phyloP scores from a whole-genome alignment of 23 tunicate genomes.

The Trididemnum nubilum region DNA sequence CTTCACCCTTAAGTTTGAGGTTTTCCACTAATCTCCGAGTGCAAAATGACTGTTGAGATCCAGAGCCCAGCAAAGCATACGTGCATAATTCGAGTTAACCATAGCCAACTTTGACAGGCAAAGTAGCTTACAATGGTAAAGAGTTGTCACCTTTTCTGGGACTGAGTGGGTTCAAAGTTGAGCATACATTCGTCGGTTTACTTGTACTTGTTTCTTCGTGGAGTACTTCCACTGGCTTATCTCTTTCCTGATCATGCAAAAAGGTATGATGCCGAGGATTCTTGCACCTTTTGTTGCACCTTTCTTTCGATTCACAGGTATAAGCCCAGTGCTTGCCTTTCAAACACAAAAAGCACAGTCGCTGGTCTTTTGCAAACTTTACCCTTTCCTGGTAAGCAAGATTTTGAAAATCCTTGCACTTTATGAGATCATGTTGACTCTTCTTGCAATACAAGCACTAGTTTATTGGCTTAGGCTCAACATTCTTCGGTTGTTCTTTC shows the following conservation, averaged over 20 bases:
- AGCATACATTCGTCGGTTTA: not conserved
- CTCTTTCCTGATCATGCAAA: not conserved
- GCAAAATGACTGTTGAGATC: slow-evolving; percentile 14
- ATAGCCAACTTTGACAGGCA: not conserved
- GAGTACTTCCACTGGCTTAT: not conserved
- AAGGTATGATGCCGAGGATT: slow-evolving; percentile 4
- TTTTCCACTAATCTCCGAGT: not conserved
- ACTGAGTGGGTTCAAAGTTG: not conserved
- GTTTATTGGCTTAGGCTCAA: no score
- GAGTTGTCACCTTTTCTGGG: not conserved
- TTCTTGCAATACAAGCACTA: no score
- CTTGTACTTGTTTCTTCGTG: not conserved
- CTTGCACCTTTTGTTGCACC: not conserved
- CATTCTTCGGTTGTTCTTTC: no score
- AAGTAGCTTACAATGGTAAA: not conserved
- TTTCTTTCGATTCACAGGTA: not conserved
- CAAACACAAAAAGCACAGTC: slow-evolving; percentile 1
- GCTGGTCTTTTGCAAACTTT: not conserved
- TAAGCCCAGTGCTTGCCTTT: not conserved
- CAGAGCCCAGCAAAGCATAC: slow-evolving; percentile 13
- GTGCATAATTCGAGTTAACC: not conserved
- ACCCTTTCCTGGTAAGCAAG: not conserved
- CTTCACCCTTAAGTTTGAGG: not conserved
- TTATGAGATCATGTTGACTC: not conserved
- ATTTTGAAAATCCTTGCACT: not conserved